Evolutionary conservation across 2,113 vertebrate genomes (phyloP).

Genomic region (Centrocercus urophasianus): DNA sequence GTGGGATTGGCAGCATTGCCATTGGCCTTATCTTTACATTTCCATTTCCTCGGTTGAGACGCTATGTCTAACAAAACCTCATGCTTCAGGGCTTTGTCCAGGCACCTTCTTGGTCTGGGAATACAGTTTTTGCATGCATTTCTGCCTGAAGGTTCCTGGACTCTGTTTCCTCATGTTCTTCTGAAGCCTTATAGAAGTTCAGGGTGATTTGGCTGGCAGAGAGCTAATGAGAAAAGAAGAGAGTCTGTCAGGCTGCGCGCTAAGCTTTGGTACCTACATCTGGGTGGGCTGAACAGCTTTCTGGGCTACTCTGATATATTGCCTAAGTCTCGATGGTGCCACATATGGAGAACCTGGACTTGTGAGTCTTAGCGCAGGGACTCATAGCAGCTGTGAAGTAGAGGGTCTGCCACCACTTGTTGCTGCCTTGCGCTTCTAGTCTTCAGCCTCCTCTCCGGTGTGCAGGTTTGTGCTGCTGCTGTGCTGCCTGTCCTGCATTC

Average conservation of each 20-base stretch:
- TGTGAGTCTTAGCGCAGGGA: neutral
- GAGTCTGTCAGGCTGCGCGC: neutral
- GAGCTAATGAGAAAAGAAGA: neutral
- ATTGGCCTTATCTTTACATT: neutral
- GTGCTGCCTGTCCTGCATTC: neutral
- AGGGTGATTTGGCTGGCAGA: neutral
- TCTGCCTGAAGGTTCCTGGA: neutral
- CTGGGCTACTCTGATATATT: neutral
- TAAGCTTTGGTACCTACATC: neutral
- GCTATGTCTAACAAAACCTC: neutral
- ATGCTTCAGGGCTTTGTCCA: neutral
- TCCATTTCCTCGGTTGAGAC: neutral
- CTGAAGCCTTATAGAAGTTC: neutral
- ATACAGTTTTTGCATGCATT: neutral
- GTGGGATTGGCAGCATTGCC: neutral
- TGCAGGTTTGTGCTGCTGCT: neutral
- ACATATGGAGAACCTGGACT: neutral
- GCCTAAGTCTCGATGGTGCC: neutral
- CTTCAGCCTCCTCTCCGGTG: neutral
- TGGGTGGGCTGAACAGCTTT: neutral
- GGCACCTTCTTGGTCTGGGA: neutral
- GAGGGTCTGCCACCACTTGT: neutral
- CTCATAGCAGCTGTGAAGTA: neutral
- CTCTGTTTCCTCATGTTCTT: neutral
- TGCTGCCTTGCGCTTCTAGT: fast-evolving